A percentile compares a stretch with the other conserved stretches of the same genome.
phyloP scores from a whole-genome alignment of 1,140 invertebrate species.

The Achatina immaculata region DNA sequence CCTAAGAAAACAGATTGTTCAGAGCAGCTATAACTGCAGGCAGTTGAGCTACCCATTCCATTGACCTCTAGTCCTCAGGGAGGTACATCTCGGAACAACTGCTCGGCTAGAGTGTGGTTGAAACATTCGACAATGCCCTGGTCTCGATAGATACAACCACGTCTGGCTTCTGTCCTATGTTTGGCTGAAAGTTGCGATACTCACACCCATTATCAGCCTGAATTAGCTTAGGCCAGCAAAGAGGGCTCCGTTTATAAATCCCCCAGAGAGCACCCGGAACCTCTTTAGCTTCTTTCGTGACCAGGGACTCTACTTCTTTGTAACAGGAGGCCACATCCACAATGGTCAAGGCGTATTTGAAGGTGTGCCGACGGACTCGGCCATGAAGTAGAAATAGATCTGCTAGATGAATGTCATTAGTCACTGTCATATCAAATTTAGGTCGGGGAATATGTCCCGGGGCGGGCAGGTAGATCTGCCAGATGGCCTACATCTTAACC shows the following conservation, averaged over 20 bases:
- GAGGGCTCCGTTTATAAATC: conserved; percentile 41
- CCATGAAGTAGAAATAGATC: conserved; percentile 48
- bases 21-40: no score
- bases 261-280: conserved; percentile 41
- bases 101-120: no score
- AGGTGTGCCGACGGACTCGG: conserved; percentile 27
- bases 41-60: no score
- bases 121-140: no score
- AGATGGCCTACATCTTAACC: no score
- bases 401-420: conserved; percentile 47
- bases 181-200: no score
- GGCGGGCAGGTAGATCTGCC: conserved; percentile 39
- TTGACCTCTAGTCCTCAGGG: no score
- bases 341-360: conserved; percentile 42
- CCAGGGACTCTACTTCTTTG: conserved; percentile 46
- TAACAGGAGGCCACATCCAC: conserved; percentile 43
- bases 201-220: conserved; percentile 43
- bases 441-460: conserved; percentile 35
- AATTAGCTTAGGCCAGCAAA: conserved; percentile 42
- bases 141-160: no score
- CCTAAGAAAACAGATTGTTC: no score
- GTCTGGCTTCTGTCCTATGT: no score
- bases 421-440: conserved; percentile 33
- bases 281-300: conserved; percentile 36
- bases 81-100: no score